Conservation (phyloP, 1,140 invertebrate genomes). For the Drosophila jambulina region DNA sequence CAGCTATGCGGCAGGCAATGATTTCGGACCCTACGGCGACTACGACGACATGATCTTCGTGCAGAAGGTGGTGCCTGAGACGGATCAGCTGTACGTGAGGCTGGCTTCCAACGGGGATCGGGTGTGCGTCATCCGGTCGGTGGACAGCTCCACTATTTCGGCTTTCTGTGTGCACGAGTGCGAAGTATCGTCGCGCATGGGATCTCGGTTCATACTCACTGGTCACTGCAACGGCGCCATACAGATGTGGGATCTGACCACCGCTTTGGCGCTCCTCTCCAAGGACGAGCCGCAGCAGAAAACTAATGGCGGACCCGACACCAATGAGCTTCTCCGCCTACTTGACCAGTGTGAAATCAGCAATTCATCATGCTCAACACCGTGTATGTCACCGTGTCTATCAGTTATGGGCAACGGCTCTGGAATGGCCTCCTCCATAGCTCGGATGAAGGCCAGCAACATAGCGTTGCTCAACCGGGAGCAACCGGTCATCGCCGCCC, state of each 20-base stretch:
- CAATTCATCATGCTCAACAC: slow-evolving; percentile 93
- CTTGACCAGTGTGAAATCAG: slow-evolving; percentile 97
- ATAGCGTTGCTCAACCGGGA: slow-evolving; percentile 90
- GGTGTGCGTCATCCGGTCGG: slow-evolving; percentile 97
- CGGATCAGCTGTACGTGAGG: slow-evolving; percentile 96
- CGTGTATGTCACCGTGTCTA: slow-evolving; percentile 93
- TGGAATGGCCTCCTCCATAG: slow-evolving; percentile 85
- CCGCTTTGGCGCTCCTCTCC: slow-evolving; percentile 93
- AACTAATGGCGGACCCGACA: slow-evolving; percentile 92
- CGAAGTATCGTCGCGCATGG: slow-evolving; percentile 96
- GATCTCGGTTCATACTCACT: slow-evolving; percentile 96
- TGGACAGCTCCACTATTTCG: slow-evolving; percentile 97
- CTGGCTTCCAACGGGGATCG: slow-evolving; percentile 96
- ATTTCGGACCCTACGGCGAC: slow-evolving; percentile 98
- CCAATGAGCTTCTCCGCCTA: slow-evolving; percentile 94
- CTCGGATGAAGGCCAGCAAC: slow-evolving; percentile 90
- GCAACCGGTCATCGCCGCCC: slow-evolving; percentile 37
- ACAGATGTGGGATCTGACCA: slow-evolving; percentile 99
- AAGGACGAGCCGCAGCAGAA: slow-evolving; percentile 88
- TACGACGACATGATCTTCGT: slow-evolving; percentile 99
- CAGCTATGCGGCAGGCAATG: slow-evolving; percentile 91
- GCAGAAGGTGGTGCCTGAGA: slow-evolving; percentile 98
- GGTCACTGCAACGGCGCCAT: slow-evolving; percentile 97
- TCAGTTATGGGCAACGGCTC: slow-evolving; percentile 85
- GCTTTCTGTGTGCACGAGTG: slow-evolving; percentile 99